These are phyloP conservation scores for Leucoraja ocellata DNA, from an alignment of 2,797 vertebrate genomes.

Conservation along the genomic window DNA sequence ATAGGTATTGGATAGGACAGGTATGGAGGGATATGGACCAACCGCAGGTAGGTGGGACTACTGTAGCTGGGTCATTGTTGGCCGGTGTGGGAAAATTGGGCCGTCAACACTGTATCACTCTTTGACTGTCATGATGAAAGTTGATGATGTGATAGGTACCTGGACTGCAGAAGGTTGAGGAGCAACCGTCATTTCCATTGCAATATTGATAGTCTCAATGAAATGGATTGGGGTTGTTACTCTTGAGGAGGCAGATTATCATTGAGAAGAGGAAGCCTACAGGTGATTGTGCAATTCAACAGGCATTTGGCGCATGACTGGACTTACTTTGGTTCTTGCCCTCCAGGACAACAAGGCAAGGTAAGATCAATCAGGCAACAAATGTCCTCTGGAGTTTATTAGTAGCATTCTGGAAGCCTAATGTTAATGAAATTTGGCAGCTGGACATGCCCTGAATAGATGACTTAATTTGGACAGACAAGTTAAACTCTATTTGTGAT, in stretches of 20 bases:
- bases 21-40: too few species aligned
- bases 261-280: neutral
- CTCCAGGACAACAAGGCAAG: neutral
- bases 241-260: neutral
- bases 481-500: neutral
- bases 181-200: neutral
- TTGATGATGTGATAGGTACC: neutral
- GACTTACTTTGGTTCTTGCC: neutral
- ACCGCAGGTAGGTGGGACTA: too few species aligned
- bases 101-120: too few species aligned
- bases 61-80: too few species aligned
- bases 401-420: neutral
- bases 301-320: too few species aligned
- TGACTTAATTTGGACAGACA: neutral
- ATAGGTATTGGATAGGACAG: too few species aligned
- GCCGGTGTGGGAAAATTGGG: too few species aligned
- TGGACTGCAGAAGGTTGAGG: neutral
- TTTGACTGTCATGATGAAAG: neutral
- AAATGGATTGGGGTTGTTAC: neutral
- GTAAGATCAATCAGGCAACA: neutral
- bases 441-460: neutral
- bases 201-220: neutral
- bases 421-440: neutral
- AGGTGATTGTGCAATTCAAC: too few species aligned
- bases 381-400: neutral